A percentile compares a stretch with the other conserved stretches of the same genome.
phyloP scores from a whole-genome alignment of 2,888 invertebrate genomes.

The Papilio protenor region DNA sequence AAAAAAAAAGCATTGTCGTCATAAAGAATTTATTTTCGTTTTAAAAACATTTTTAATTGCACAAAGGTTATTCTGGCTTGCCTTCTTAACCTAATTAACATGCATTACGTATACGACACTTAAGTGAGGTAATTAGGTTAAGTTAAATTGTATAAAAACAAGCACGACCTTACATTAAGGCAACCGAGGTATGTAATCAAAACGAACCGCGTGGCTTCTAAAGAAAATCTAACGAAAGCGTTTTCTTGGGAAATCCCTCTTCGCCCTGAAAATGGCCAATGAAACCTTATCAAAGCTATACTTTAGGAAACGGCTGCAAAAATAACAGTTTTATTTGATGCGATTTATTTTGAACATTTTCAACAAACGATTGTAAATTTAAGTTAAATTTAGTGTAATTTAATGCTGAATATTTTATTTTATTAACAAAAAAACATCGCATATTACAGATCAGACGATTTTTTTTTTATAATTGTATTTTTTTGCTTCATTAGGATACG shows the following conservation, averaged over 20 bases:
- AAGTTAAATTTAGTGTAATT: no score
- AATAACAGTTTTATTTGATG: neutral
- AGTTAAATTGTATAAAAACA: conserved; percentile 13
- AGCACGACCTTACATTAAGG: neutral
- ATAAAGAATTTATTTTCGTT: no score
- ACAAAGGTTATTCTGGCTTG: no score
- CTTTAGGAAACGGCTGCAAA: neutral
- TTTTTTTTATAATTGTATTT: no score
- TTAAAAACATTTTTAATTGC: no score
- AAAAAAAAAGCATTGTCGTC: no score
- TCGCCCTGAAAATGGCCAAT: conserved; percentile 4
- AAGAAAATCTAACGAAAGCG: neutral
- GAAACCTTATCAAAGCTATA: conserved; percentile 14
- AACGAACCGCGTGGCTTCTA: neutral
- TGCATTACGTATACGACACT: neutral
- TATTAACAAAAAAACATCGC: no score
- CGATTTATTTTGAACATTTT: neutral
- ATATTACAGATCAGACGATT: no score
- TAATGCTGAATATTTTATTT: no score
- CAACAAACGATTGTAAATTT: neutral
- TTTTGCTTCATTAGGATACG: no score
- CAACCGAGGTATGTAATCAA: conserved; percentile 17
- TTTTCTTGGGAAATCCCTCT: conserved; percentile 16
- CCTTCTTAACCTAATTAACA: neutral
- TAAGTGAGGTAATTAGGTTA: conserved; percentile 8